These are phyloP conservation scores for Haemorhous mexicanus DNA, from an alignment of 2,113 vertebrate species.

Conservation along the genomic window DNA sequence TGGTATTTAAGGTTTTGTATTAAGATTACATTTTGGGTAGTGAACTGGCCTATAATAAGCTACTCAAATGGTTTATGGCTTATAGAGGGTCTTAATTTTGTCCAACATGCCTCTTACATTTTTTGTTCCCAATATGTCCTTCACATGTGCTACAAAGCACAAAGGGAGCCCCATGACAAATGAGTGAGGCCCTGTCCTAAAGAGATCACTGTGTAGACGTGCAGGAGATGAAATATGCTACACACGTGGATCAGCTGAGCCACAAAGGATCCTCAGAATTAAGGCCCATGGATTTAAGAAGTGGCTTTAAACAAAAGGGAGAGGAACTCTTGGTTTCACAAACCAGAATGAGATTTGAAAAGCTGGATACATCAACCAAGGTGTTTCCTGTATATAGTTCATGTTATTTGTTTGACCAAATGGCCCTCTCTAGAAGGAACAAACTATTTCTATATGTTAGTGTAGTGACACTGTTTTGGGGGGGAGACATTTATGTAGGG, in stretches of 20 bases:
- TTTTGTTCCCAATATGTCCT: background rate
- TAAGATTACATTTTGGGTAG: background rate
- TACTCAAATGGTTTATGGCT: background rate
- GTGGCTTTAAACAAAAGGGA: background rate
- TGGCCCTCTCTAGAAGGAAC: background rate
- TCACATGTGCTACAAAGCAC: background rate
- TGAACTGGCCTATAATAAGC: background rate
- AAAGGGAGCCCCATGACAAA: background rate
- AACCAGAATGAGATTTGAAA: background rate
- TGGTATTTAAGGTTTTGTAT: background rate
- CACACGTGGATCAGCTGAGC: background rate
- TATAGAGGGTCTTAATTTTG: background rate
- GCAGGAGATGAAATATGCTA: background rate
- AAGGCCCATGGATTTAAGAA: background rate
- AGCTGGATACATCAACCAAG: background rate
- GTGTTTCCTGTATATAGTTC: background rate
- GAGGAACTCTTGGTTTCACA: background rate
- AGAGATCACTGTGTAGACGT: no score
- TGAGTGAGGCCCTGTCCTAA: background rate
- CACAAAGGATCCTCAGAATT: background rate
- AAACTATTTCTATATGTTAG: background rate
- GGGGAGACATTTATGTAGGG: fast-evolving
- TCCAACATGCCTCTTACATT: background rate
- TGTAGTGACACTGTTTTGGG: background rate
- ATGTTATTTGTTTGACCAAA: background rate